phyloP scores from a whole-genome alignment of 2,888 invertebrate species.

The Arge pagana region DNA sequence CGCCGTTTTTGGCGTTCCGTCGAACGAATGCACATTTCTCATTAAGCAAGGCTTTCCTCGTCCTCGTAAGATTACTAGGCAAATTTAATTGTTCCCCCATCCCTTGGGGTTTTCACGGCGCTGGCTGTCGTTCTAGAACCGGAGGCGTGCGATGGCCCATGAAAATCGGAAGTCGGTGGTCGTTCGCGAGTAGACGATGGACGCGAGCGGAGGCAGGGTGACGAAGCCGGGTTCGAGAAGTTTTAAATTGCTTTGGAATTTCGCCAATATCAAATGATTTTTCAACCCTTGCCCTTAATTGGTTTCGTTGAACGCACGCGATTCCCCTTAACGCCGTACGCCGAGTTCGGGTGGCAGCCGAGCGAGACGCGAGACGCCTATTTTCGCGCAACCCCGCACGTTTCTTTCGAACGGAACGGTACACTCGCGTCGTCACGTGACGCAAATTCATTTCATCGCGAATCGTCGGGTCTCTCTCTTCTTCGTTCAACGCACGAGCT shows the following conservation, averaged over 20 bases:
- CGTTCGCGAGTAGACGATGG: neutral
- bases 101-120: slow-evolving; percentile 16
- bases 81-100: slow-evolving; percentile 43
- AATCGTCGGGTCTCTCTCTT: no score
- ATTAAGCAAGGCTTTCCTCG: slow-evolving; percentile 39
- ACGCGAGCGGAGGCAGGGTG: slow-evolving; percentile 15
- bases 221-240: slow-evolving; percentile 39
- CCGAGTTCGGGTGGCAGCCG: no score
- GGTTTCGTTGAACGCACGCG: no score
- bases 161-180: slow-evolving; percentile 34
- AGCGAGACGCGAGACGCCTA: slow-evolving; percentile 8
- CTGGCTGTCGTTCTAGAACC: slow-evolving; percentile 29
- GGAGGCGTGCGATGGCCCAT: slow-evolving; percentile 39
- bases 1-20: no score
- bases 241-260: slow-evolving; percentile 57
- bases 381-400: no score
- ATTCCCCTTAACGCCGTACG: no score
- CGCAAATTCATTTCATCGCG: no score
- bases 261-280: slow-evolving; percentile 51
- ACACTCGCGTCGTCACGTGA: no score
- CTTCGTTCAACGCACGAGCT: no score
- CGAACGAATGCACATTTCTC: slow-evolving; percentile 46
- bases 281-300: slow-evolving; percentile 45
- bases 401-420: no score
- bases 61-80: slow-evolving; percentile 41